Evolutionary conservation across 2,888 invertebrate genomes (phyloP).

Genomic region (Agrochola lychnidis): DNA sequence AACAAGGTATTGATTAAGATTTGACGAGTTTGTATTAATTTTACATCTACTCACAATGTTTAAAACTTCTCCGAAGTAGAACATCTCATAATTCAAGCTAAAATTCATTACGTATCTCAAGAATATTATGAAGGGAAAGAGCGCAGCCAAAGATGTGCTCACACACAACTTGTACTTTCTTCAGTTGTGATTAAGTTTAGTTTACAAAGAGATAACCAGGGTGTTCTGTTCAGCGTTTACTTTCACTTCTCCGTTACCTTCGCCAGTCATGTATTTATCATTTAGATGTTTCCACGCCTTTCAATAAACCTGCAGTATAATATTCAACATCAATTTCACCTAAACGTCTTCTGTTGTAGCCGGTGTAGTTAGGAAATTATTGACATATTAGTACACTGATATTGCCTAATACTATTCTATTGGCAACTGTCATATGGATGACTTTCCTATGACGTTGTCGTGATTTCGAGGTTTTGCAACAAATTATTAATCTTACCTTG

Average conservation of each 20-base stretch:
- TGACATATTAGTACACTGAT: no score
- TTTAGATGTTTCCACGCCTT: conserved; percentile 31
- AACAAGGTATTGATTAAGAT: background rate
- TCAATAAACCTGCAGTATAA: background rate
- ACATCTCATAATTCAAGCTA: conserved; percentile 5
- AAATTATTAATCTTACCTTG: conserved; percentile 24
- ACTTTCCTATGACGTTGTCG: background rate
- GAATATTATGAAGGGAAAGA: conserved; percentile 44
- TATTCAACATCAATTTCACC: conserved; percentile 3
- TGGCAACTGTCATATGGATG: background rate
- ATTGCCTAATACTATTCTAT: background rate
- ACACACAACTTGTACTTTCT: conserved; percentile 35
- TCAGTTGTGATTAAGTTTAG: conserved; percentile 44
- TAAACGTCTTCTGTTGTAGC: background rate
- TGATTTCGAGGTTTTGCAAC: conserved; percentile 19
- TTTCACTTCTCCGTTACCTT: conserved; percentile 53
- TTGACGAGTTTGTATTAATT: background rate
- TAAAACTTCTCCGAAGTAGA: background rate
- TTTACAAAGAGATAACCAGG: conserved; percentile 44
- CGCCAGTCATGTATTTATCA: conserved; percentile 33
- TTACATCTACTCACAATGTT: background rate
- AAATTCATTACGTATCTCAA: conserved; percentile 20
- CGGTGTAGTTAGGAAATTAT: background rate
- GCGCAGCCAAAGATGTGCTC: conserved; percentile 24
- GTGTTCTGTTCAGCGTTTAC: conserved; percentile 49